Base-by-base conservation (phyloP, 1,140 invertebrate species). In the Rhagoletis pomonella region DNA sequence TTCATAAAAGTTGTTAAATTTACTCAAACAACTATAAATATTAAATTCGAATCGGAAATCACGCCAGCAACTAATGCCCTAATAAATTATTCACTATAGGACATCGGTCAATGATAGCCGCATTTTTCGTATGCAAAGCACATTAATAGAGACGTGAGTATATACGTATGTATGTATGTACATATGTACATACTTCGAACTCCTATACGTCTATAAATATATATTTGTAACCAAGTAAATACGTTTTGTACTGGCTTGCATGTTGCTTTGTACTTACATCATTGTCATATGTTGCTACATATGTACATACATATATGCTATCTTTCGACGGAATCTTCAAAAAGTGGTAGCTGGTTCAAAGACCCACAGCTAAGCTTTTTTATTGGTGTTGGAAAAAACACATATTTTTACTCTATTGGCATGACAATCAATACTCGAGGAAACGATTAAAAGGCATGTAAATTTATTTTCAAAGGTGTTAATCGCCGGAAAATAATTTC, bases 301-400 rank as follows among this genome's bases (percentile, higher is more conserved):
- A 29, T 29, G 29, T 29, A 29, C 29, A 29, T 29, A 29, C 29
- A 29, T 29, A 29, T 29, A 29, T 29, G 29, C 29, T 67, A 67
- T 67, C 64, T 67, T 67, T 67, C 12, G 64, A 29, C 64, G 64
- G 64, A 67, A 67, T 67, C 64, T 67, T 67, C 64, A 67, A 67
- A 67, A 39, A 29, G 10, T 9, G 4, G 64, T 12, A 67, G 64
- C 60, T 14, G 12, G 64, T 67, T 67, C 64, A 67, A 67, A 67
- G 64, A 67, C 64, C 64, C 19, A 10, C 64, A 65, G 64, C 6
- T 39, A 29, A 7, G 64, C 10, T 67, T 3, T 12, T 14, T 67
- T 42, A 29, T 29, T 29, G 29, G 29, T 29, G 29, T 29, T 29
- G 50, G 50, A 55, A 5, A 55, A 55, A 55, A 55, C 50, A 55